phyloP scores from a whole-genome alignment of 2,797 vertebrate genomes.

The Sus cebifrons region DNA sequence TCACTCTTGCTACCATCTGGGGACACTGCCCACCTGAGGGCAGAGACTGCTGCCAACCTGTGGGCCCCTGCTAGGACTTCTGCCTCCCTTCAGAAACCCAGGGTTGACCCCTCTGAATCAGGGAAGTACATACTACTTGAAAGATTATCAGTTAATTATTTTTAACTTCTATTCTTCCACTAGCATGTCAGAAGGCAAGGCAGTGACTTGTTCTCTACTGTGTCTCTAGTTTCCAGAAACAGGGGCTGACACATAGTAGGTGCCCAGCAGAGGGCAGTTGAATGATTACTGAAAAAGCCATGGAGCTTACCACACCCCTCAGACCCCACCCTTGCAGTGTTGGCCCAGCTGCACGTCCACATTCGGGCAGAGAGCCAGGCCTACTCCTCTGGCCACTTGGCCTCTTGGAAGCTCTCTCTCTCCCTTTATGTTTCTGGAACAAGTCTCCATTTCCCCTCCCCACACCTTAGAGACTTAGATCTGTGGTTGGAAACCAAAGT shows the following conservation, averaged over 20 bases:
- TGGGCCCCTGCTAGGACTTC: background rate
- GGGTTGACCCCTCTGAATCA: background rate
- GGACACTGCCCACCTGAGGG: background rate
- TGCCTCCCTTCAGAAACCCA: slow-evolving; percentile 7
- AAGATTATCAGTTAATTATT: background rate
- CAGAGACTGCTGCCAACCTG: background rate
- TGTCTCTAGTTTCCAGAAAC: background rate
- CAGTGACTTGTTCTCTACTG: background rate
- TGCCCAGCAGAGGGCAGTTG: background rate
- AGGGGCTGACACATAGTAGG: background rate
- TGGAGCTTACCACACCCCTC: background rate
- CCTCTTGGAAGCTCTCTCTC: background rate
- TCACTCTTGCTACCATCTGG: background rate
- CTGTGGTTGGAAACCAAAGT: slow-evolving; percentile 36
- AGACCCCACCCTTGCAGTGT: too few relatives aligned
- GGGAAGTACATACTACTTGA: background rate
- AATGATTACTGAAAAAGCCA: background rate
- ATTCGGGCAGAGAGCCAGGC: background rate
- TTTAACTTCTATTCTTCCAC: background rate
- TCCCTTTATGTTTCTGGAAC: background rate
- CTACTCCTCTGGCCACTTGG: background rate
- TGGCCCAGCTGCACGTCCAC: background rate
- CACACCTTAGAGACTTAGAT: background rate
- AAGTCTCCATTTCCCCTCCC: background rate
- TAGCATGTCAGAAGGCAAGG: background rate